These are phyloP conservation scores for Sparus aurata DNA, from an alignment of 2,797 vertebrate genomes.

Conservation along the genomic window DNA sequence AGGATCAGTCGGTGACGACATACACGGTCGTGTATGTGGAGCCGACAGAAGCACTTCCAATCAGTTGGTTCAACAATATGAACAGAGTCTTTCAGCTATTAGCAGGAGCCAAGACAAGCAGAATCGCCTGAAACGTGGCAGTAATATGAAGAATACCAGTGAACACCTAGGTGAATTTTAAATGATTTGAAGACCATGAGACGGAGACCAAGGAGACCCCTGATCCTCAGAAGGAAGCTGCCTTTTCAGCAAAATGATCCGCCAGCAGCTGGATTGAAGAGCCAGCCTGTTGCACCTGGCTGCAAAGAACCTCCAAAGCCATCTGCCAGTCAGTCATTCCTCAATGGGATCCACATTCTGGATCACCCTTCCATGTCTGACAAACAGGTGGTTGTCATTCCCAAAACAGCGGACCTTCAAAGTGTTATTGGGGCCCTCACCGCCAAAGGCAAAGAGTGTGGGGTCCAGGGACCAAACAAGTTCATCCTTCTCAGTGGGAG, in stretches of 20 bases:
- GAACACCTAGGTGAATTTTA: constrained; percentile 54
- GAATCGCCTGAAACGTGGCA: too few relatives aligned
- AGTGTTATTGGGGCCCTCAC: constrained; percentile 92
- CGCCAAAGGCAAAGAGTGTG: constrained; percentile 91
- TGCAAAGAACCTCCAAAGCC: constrained; percentile 39
- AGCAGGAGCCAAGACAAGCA: too few relatives aligned
- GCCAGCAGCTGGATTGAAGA: constrained; percentile 46
- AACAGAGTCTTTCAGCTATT: too few relatives aligned
- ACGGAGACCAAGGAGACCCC: constrained; percentile 93
- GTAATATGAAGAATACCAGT: constrained; percentile 71
- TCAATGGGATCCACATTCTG: constrained; percentile 89
- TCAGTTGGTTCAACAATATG: too few relatives aligned
- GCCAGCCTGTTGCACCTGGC: constrained; percentile 36
- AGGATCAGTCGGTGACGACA: too few relatives aligned
- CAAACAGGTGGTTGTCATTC: constrained; percentile 92
- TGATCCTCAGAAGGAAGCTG: constrained; percentile 95
- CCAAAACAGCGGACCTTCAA: constrained; percentile 89
- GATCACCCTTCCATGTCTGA: constrained; percentile 92
- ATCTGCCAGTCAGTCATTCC: constrained; percentile 75
- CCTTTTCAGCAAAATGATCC: constrained; percentile 84
- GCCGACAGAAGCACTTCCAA: too few relatives aligned
- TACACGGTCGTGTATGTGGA: too few relatives aligned
- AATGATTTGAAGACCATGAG: constrained; percentile 89
- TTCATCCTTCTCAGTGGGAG: constrained; percentile 92
- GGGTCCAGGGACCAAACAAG: constrained; percentile 91